Base-by-base conservation (phyloP, 2,888 invertebrate genomes). In the Polylopha cassiicola region DNA sequence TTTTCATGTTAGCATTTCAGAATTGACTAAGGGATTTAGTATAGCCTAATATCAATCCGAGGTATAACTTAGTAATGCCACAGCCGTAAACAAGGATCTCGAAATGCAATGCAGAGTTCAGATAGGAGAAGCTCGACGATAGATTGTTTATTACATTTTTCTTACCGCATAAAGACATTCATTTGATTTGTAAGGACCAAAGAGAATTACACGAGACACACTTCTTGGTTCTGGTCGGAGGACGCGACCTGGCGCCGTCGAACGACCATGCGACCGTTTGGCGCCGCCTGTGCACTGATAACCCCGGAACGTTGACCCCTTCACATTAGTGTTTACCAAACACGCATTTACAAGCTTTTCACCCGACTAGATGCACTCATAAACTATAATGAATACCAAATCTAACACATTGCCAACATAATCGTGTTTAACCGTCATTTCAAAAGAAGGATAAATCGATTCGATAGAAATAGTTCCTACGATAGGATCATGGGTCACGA, bases 271-370 rank as follows among this genome's bases (percentile, higher is more conserved):
- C 79, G 80, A 71, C 76, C 66, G 73, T 73, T 62, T 70, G 82
- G 75, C 81, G 82, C 80, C 80, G 77, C 74, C 73, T 66, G 72
- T 68, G 56, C 53, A 43, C 48, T 53, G 84, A 82, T 84, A 84
- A 84, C 84, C 84, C 64, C 71, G 70, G 76, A 74, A 69, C 76
- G 80, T 78, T 80, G 81, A 82, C 80, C 84, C 71, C 60, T 51
- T 65, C 69, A 70, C 72, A 71, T 76, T 76, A 65, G 63, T 77
- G 73, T 76, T 76, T 78, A 80, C 76, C 70, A 76, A 79, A 69
- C 67, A 63, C 57, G 58, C 58, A 67, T 59, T 58, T 53, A 50
- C 58, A 65, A 66, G 61, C 62, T 64, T 51, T 55, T 51, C 54
- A 47, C 48, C 37, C 49, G 48, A 44, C 49, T 47, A 44, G 51